These are phyloP conservation scores for Embiotoca jacksoni DNA, from an alignment of 2,113 vertebrate species.

Conservation along the genomic window DNA sequence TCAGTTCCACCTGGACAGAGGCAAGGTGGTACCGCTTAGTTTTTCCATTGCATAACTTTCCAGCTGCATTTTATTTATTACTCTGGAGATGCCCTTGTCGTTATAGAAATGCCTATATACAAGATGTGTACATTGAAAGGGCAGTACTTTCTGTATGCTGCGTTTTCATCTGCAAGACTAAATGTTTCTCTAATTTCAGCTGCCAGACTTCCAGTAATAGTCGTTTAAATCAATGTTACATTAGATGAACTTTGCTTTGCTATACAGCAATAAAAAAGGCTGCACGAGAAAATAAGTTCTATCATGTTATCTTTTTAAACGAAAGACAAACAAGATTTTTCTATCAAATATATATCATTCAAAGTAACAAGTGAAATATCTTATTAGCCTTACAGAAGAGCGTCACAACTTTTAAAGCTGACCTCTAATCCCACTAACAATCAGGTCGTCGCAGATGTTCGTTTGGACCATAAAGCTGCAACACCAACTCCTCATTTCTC, in stretches of 20 bases:
- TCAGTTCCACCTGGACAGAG: slow-evolving; percentile 67
- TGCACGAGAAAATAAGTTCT: too few relatives aligned
- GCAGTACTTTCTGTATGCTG: too few relatives aligned
- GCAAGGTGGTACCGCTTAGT: slow-evolving; percentile 24
- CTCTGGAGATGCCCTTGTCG: slow-evolving; percentile 12
- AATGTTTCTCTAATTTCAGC: too few relatives aligned
- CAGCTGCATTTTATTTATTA: slow-evolving; percentile 60
- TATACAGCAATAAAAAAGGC: too few relatives aligned
- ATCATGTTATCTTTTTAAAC: background rate
- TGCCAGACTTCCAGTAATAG: too few relatives aligned
- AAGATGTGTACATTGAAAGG: slow-evolving; percentile 1
- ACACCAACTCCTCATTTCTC: background rate
- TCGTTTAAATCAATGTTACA: too few relatives aligned
- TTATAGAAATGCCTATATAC: background rate
- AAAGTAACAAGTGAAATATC: background rate
- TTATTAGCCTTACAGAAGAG: background rate
- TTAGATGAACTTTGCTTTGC: too few relatives aligned
- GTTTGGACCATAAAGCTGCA: background rate
- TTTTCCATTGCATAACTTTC: slow-evolving; percentile 69
- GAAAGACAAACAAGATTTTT: background rate
- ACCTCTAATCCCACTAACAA: background rate
- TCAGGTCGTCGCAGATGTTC: slow-evolving; percentile 1
- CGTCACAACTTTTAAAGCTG: background rate
- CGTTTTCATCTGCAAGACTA: too few relatives aligned
- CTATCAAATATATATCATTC: background rate